These are phyloP conservation scores for Trachelus stipa DNA, from an alignment of 2,888 invertebrate species.

Conservation along the genomic window DNA sequence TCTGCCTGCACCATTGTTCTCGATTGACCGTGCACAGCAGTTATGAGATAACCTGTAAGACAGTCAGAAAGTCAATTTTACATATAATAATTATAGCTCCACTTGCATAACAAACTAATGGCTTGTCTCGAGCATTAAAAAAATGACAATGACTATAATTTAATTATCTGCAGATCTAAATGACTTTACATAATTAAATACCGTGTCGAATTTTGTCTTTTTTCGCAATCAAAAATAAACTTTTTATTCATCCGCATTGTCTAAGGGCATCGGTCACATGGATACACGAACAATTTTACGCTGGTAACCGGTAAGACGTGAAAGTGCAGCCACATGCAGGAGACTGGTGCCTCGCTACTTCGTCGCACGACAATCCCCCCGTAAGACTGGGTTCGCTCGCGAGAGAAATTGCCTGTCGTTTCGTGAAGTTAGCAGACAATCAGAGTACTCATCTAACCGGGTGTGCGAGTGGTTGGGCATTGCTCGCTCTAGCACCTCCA, in stretches of 20 bases:
- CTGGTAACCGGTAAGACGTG: constrained; percentile 56
- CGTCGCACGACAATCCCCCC: constrained; percentile 34
- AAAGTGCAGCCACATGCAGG: constrained; percentile 53
- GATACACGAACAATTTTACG: background rate
- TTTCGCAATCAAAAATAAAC: background rate
- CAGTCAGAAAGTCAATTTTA: background rate
- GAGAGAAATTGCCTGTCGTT: constrained; percentile 43
- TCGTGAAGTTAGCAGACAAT: constrained; percentile 33
- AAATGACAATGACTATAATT: background rate
- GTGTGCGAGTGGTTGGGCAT: constrained; percentile 34
- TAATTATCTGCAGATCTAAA: background rate
- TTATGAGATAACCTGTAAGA: background rate
- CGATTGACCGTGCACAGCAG: background rate
- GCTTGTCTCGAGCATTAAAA: background rate
- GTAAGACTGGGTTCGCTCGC: constrained; percentile 31
- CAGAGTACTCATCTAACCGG: constrained; percentile 39
- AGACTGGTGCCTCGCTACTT: constrained; percentile 13
- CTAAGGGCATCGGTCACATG: background rate
- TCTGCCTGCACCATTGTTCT: background rate
- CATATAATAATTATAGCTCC: background rate
- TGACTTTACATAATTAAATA: background rate
- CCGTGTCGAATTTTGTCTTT: background rate
- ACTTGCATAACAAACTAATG: background rate
- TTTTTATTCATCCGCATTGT: background rate
- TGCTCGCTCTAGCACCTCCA: constrained; percentile 12